Evolutionary conservation across 30 jellyfish, hydroid and myxozoan genomes (phyloP).

Genomic region (Aurelia aurita): DNA sequence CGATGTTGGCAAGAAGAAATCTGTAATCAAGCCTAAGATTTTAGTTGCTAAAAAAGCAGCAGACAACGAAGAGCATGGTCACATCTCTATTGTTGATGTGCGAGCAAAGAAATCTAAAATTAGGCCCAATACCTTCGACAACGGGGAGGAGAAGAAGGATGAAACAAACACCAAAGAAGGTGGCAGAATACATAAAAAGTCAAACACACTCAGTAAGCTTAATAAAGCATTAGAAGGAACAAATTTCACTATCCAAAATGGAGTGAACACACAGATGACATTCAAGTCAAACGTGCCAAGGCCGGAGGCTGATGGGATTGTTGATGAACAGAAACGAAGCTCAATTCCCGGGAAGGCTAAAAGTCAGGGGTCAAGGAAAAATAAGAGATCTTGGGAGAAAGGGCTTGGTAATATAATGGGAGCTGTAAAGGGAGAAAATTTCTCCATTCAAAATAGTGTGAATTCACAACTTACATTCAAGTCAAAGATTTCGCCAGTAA

Average conservation of each 20-base stretch:
- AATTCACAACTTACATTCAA: constrained; percentile 65
- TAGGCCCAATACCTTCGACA: background rate
- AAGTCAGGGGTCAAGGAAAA: too few species aligned
- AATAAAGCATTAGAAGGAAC: constrained; percentile 63
- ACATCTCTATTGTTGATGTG: background rate
- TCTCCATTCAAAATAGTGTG: constrained; percentile 60
- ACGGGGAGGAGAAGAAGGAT: background rate
- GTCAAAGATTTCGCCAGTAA: constrained; percentile 38
- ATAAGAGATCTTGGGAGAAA: constrained; percentile 74
- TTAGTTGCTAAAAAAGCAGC: background rate
- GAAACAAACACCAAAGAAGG: background rate
- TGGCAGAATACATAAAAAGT: background rate
- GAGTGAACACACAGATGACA: constrained; percentile 63
- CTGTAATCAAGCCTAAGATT: constrained; percentile 2
- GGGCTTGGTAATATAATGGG: constrained; percentile 38
- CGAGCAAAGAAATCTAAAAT: background rate
- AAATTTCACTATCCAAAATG: constrained; percentile 62
- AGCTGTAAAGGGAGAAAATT: constrained; percentile 31
- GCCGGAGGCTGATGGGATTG: constrained; percentile 29
- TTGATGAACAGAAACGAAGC: constrained; percentile 71
- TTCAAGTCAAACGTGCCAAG: constrained; percentile 60
- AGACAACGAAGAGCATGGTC: background rate
- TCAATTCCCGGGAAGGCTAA: constrained; percentile 15
- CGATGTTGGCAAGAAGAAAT: constrained; percentile 50
- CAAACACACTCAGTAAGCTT: constrained; percentile 11